phyloP scores from a whole-genome alignment of 2,888 invertebrate genomes.

The Kuschelorhynchus macadamiae region DNA sequence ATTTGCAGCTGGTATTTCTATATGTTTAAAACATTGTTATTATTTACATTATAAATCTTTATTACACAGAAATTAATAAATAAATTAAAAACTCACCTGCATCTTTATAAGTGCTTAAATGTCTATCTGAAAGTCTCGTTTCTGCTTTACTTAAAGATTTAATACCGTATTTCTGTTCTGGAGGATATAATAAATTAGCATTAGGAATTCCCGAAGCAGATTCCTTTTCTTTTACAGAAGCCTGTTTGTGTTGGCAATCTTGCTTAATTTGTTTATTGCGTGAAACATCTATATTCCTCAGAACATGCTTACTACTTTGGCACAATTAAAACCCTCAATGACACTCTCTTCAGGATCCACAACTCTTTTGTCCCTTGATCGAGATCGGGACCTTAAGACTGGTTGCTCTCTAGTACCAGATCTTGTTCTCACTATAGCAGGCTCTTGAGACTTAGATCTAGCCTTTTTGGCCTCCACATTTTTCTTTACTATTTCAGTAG shows the following conservation, averaged over 20 bases:
- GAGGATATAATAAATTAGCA: slow-evolving; percentile 51
- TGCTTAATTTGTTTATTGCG: no score
- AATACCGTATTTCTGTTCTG: slow-evolving; percentile 18
- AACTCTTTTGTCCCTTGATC: background rate
- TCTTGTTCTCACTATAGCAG: slow-evolving; percentile 13
- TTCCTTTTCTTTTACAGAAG: no score
- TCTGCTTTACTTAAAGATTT: background rate
- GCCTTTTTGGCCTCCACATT: slow-evolving; percentile 64
- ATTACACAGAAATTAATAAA: no score
- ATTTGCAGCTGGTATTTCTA: no score
- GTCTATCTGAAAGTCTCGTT: background rate
- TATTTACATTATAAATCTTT: no score
- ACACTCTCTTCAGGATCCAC: slow-evolving; percentile 15
- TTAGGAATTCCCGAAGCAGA: slow-evolving; percentile 14
- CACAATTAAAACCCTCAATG: slow-evolving; percentile 31
- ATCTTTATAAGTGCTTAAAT: background rate
- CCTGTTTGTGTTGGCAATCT: no score
- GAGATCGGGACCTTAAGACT: no score
- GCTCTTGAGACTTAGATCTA: slow-evolving; percentile 56
- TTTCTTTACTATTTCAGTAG: slow-evolving; percentile 67
- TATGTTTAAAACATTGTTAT: no score
- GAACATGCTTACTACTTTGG: slow-evolving; percentile 15
- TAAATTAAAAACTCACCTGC: slow-evolving; percentile 10
- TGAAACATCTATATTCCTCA: no score
- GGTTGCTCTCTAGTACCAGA: slow-evolving; percentile 26